Conservation (phyloP, 2,113 vertebrate species). For the Pampusana beccarii region DNA sequence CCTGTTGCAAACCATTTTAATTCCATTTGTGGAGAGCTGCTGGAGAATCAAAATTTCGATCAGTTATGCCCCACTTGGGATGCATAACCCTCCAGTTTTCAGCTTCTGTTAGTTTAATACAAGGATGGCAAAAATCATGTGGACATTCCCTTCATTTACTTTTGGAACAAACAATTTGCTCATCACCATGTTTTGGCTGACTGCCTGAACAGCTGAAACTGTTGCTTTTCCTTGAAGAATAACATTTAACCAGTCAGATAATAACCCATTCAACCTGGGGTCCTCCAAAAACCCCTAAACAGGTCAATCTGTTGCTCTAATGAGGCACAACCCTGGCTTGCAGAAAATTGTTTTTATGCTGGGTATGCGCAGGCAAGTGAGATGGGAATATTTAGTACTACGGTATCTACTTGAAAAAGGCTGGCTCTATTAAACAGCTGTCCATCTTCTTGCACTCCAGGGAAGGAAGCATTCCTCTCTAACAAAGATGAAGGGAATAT, state of each 20-base stretch:
- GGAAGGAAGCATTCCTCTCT: conserved; percentile 61
- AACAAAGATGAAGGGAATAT: conserved; percentile 74
- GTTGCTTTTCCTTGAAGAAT: conserved; percentile 37
- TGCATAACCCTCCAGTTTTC: conserved; percentile 22
- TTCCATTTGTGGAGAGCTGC: conserved; percentile 5
- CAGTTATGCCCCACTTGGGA: background rate
- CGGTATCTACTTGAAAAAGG: conserved; percentile 58
- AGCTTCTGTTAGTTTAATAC: conserved; percentile 31
- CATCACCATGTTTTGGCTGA: conserved; percentile 21
- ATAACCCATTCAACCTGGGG: conserved; percentile 2
- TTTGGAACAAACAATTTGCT: conserved; percentile 54
- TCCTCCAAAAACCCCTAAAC: background rate
- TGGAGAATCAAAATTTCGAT: conserved; percentile 31
- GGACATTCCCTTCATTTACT: background rate
- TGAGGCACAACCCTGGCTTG: background rate
- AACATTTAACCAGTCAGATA: conserved; percentile 48
- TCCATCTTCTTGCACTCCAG: conserved; percentile 62
- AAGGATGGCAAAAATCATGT: conserved; percentile 40
- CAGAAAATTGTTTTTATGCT: conserved; percentile 6
- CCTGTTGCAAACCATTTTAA: conserved; percentile 35
- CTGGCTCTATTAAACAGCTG: conserved; percentile 70
- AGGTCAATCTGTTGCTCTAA: conserved; percentile 18
- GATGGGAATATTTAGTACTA: conserved; percentile 60
- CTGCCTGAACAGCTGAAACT: conserved; percentile 27
- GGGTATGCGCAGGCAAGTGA: background rate